Base-by-base conservation (phyloP, 2,797 vertebrate genomes). In the Lacerta bilineata region DNA sequence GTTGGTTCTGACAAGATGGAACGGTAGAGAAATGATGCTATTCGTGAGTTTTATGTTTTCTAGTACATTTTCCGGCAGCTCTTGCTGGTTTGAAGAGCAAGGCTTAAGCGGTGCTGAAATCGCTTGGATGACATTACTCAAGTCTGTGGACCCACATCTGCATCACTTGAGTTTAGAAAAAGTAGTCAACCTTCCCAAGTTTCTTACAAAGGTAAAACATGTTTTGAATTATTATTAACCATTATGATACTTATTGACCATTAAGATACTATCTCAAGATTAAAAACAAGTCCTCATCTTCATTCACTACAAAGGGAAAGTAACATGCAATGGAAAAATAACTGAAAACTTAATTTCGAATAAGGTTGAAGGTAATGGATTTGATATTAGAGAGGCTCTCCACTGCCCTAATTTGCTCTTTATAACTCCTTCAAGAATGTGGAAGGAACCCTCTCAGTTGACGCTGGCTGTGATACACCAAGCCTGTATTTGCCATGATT, bases 121-220 rank as follows among this genome's bases (percentile, higher is more conserved):
- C 36, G 75, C 97, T 15, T 98, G 98, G 98, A 89, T 93, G 15
- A 76, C 94, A 75, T 92, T 96, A 1, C 89, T 98, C 87, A 95
- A 86, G 89, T 89, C 94, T 80, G 91, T 96, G 46, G 86, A 91
- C 88, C 94, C 94, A 1, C 74, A 95, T 84, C 87, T 95, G 17
- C 91, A 92, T 0, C 39, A 85, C 43, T 85, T 92, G 50, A 68
- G 8, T 59, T 95, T 96, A 95, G 94, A 93, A 80, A 88, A 43
- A 1, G 87, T 97, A 87, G 96, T 97, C 83, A 93, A 93, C 33
- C 95, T 98, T 9, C 98, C 98, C 0, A 18, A 89, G 86, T 96
- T 80, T 94, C 76, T 69, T 2, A 9, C 88, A 87, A 93, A 85
- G 96, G 98, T 98, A 95, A 0, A 0, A 33, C n/a, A 3, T 80